A percentile compares a stretch with the other conserved stretches of the same genome.
Evolutionary conservation across 1,140 invertebrate species (phyloP).

Genomic region (Tetramorium simillimum): DNA sequence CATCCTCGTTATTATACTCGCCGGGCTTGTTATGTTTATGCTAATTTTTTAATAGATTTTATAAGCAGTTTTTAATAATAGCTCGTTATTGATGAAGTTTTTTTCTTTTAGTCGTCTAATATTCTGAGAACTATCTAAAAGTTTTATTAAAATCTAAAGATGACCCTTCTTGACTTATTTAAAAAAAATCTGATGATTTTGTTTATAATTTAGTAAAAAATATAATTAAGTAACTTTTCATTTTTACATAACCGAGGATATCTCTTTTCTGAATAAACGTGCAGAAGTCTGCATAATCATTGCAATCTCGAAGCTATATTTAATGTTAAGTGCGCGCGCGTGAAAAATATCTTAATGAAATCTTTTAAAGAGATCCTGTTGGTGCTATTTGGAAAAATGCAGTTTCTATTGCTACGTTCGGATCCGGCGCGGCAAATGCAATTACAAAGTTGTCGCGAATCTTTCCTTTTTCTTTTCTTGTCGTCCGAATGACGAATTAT

Average conservation of each 20-base stretch:
- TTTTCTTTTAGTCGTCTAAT: not conserved
- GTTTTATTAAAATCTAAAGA: not conserved
- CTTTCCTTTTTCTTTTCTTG: not conserved
- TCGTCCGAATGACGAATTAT: not conserved
- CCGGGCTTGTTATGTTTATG: not conserved
- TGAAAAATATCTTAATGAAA: not conserved
- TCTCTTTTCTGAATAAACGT: not conserved
- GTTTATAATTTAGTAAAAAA: not conserved
- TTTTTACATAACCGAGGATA: not conserved
- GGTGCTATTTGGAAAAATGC: not conserved
- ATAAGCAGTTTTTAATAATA: not conserved
- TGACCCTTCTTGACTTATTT: not conserved
- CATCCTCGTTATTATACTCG: slow-evolving; percentile 3
- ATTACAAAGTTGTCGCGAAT: slow-evolving; percentile 18
- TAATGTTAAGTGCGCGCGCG: not conserved
- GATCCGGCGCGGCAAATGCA: not conserved
- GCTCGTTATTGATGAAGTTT: not conserved
- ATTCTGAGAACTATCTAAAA: not conserved
- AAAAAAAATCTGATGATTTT: not conserved
- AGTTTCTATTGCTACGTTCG: not conserved
- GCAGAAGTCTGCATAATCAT: not conserved
- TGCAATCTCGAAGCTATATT: not conserved
- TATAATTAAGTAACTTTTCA: not conserved
- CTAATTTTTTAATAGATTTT: slow-evolving; percentile 10
- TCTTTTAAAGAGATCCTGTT: not conserved